These are phyloP conservation scores for Lathronympha strigana DNA, from an alignment of 2,888 invertebrate genomes.

Conservation along the genomic window DNA sequence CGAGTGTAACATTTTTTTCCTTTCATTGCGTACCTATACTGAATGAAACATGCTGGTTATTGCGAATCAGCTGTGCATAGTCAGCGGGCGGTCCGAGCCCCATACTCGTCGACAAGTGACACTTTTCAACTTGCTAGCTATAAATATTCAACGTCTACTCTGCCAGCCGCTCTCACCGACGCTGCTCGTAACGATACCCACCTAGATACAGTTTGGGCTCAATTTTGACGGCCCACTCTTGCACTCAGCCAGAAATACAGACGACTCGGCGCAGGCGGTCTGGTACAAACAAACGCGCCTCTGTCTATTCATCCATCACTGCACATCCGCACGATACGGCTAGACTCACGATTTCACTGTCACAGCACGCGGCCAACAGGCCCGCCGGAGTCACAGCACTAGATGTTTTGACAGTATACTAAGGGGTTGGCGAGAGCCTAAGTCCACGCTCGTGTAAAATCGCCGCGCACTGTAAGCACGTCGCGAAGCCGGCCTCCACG, in stretches of 20 bases:
- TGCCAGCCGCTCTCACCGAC: slow-evolving; percentile 62
- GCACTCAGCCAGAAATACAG: slow-evolving; percentile 70
- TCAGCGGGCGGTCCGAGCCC: slow-evolving; percentile 47
- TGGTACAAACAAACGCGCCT: slow-evolving; percentile 70
- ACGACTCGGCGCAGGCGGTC: slow-evolving; percentile 62
- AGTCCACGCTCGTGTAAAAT: slow-evolving; percentile 57
- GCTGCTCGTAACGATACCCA: slow-evolving; percentile 62
- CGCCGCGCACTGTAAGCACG: slow-evolving; percentile 64
- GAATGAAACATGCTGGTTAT: slow-evolving; percentile 44
- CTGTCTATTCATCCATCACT: slow-evolving; percentile 82
- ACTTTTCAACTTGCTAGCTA: slow-evolving; percentile 75
- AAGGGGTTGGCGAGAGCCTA: slow-evolving; percentile 30
- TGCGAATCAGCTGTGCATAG: slow-evolving; percentile 71
- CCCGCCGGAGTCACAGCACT: slow-evolving; percentile 70
- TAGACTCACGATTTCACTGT: slow-evolving; percentile 81
- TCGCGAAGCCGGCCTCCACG: slow-evolving; percentile 73
- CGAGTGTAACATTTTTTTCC: neutral
- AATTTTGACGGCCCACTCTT: slow-evolving; percentile 80
- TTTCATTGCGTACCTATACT: slow-evolving; percentile 15
- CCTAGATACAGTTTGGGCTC: slow-evolving; percentile 83
- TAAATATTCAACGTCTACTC: slow-evolving; percentile 74
- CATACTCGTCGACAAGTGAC: slow-evolving; percentile 58
- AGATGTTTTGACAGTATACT: slow-evolving; percentile 56
- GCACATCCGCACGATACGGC: slow-evolving; percentile 81
- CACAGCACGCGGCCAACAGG: slow-evolving; percentile 75